Evolutionary conservation across 2,888 invertebrate species (phyloP), one percentile per base, ranked within the genome.

Genomic region (Thymelicus acteon): DNA sequence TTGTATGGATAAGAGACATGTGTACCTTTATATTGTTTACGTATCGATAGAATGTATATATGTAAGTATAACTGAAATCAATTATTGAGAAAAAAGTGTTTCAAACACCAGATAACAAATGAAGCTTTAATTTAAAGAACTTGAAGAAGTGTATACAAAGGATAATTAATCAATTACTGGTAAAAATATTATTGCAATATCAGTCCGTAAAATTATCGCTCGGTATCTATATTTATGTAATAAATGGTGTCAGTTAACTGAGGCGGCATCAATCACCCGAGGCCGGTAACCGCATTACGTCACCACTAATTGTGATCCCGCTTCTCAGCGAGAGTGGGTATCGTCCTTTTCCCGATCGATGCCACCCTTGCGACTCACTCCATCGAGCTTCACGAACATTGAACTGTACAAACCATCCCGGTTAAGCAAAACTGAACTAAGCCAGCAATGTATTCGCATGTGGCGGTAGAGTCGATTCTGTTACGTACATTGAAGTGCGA

Each of bases 241-340:
- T 65, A 61, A 47, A 71, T 70, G 60, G 60, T 54, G 52, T 52
- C 47, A 44, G 71, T 72, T 76, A 74, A 74, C 72, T 65, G 71
- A 75, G 74, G 75, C 71, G 66, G 80, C 84, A 85, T 86, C 85
- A 84, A 88, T 89, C 87, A 85, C 83, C 78, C 79, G 76, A 73
- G 75, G 80, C 82, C 85, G 85, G 87, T 87, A 79, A 86, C 85
- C 85, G 82, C 83, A 81, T 87, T 87, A 87, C 85, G 80, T 78
- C 84, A 78, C 84, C 85, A 79, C 88, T 91, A 91, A 91, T 91
- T 89, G 91, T 88, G 86, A 88, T 88, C 88, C 83, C 83, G 82
- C 66, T 80, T 77, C 77, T 77, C 78, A 75, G 74, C 73, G 73
- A 77, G 77, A 76, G 74, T 74, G 78, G 80, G 79, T 82, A 86